These are phyloP conservation scores for Anguilla japonica DNA, from an alignment of 2,113 vertebrate genomes.

Conservation along the genomic window DNA sequence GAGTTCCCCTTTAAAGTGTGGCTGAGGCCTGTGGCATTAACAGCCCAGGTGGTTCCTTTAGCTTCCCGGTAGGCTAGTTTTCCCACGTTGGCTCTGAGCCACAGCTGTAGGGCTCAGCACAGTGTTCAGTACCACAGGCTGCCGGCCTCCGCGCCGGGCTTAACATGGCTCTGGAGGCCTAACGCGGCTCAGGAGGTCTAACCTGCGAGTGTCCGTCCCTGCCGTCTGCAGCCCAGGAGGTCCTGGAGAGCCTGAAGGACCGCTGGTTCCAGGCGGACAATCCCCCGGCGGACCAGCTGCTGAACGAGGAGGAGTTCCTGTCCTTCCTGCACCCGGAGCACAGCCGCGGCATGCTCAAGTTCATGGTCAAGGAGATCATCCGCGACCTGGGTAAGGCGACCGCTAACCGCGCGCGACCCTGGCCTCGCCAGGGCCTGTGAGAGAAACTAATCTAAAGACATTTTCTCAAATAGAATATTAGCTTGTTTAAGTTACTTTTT, in stretches of 20 bases:
- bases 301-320: conserved; percentile 89
- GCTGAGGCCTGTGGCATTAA: too few relatives aligned
- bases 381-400: conserved; percentile 80
- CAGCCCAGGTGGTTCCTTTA: too few relatives aligned
- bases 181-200: background rate
- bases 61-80: too few relatives aligned
- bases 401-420: too few relatives aligned
- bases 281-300: conserved; percentile 82
- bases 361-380: conserved; percentile 96
- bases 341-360: conserved; percentile 90
- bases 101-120: too few relatives aligned
- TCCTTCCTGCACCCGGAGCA: conserved; percentile 95
- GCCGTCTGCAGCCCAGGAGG: conserved; percentile 83
- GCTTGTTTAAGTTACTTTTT: too few relatives aligned
- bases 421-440: too few relatives aligned
- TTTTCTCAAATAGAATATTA: too few relatives aligned
- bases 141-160: background rate
- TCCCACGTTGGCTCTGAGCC: too few relatives aligned
- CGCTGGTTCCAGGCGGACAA: conserved; percentile 97
- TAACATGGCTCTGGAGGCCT: background rate
- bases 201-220: background rate
- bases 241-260: conserved; percentile 91
- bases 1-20: too few relatives aligned
- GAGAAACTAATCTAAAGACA: too few relatives aligned
- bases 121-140: too few relatives aligned